Evolutionary conservation across 2,113 vertebrate species (phyloP), one percentile per base, ranked within the genome.

Genomic region (Fukomys damarensis): DNA sequence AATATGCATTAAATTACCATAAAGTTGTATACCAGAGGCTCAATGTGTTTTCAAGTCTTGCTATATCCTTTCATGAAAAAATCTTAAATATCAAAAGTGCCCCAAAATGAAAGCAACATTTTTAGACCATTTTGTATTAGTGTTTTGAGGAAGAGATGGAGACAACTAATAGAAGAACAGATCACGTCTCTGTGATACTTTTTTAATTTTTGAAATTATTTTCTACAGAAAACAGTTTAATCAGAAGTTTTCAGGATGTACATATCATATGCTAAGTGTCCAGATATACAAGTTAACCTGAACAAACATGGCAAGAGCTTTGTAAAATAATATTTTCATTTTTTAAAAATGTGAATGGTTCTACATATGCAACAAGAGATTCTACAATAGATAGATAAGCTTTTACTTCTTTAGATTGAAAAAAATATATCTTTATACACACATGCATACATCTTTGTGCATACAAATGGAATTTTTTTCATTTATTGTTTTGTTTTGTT

Each of bases 251-350:
- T 65, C 61, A 72, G 63, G 56, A 68, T 38, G 2, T 17, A 9
- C 14, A 12, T 30, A 79, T 41, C 14, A 12, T 30, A 79, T 41
- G 52, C 16, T 63, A 46, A 43, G 26, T 41, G 3, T 63, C 59
- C 61, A 91, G 91, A 92, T 12, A 46, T 68, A 89, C 85, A 96
- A 96, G 79, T 83, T 86, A 95, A 63, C 13, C 85, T 32, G 76
- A 32, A 84, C 8, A 93, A 61, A 94, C 65, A 95, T 22, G 94
- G 93, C 87, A 30, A 90, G 32, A 92, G 24, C 0, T 86, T 65
- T 59, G 65, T 72, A 32, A 63, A 32, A 22, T 6, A 86, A n/a
- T 56, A 28, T 28, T 94, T 54, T 94, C 17, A 68, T 54, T 83
- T 56, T 41, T 91, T 88, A 24, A 35, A 86, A 24, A 65, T 43